Evolutionary conservation across 2,113 vertebrate species (phyloP), one percentile per base, ranked within the genome.

Genomic region (Merops nubicus): DNA sequence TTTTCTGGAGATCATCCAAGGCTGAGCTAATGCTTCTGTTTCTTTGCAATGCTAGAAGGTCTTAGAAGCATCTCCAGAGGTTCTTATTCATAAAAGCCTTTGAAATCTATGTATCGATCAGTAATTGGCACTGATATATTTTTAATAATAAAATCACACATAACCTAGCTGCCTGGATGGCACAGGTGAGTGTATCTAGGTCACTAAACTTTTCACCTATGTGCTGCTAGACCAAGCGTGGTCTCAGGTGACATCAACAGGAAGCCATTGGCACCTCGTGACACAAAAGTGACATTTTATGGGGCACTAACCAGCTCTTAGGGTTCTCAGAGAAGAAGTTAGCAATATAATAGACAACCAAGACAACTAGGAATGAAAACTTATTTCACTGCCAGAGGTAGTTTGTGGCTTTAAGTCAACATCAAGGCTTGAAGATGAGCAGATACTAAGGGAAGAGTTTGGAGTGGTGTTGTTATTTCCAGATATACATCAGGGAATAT

Each of bases 1-100:
- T 36, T 96, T 92, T 80, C 57, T 89, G 89, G 91, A 93, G 62
- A 68, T 33, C 67, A 79, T 88, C 93, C 94, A 93, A 95, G 81
- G 17, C 65, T 68, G 65, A 68, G 42, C 29, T 91, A 94, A 88
- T 91, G 48, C 57, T 69, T 36, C 21, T 8, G 5, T 18, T 82
- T 65, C 78, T 89, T 56, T 53, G 43, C 74, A 56, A 60, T 72
- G 65, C 48, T 87, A 85, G 43, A 56, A 91, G 62, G 84, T 50
- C 53, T 93, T 38, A 48, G 65, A 79, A 88, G 20, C 29, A 62
- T 65, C 84, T 94, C 85, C 77, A 94, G 57, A 76, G 67, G 40
- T 79, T n/a, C 54, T 64, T 82, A 34, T 88, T 88, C 68, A 59
- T 47, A 69, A 70, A n/a, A 48, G 21, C 77, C 9, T 21, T 72